Percentiles rank a stretch among this genome's conserved stretches.
These are phyloP conservation scores for Drosophila paramelanica DNA, from an alignment of 2,888 invertebrate genomes.

Conservation along the genomic window DNA sequence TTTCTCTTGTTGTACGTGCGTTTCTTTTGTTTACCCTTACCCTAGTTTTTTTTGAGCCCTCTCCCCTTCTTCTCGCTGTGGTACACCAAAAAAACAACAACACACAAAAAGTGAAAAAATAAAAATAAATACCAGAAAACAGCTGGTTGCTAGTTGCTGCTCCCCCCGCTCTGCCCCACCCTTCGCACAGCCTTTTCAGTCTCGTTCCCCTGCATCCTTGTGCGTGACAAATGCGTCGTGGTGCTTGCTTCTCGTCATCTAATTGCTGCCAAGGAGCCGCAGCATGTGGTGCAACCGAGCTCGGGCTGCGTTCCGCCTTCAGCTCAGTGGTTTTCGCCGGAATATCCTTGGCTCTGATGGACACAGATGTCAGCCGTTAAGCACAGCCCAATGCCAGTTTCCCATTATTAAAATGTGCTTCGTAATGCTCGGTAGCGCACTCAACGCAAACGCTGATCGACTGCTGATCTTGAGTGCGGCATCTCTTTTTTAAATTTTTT, in stretches of 20 bases:
- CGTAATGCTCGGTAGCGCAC: slow-evolving; percentile 38
- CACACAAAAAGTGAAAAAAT: slow-evolving; percentile 32
- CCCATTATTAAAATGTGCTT: slow-evolving; percentile 44
- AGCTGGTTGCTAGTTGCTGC: slow-evolving; percentile 63
- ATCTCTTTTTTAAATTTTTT: background rate
- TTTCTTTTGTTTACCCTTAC: slow-evolving; percentile 78
- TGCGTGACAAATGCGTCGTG: slow-evolving; percentile 79
- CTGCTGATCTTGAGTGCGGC: slow-evolving; percentile 33
- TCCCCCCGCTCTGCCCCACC: slow-evolving; percentile 5
- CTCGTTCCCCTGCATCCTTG: slow-evolving; percentile 23
- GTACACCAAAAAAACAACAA: slow-evolving; percentile 12
- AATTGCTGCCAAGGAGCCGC: slow-evolving; percentile 67
- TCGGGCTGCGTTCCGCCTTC: background rate
- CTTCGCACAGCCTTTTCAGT: no score
- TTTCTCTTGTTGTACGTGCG: slow-evolving; percentile 43
- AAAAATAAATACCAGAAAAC: slow-evolving; percentile 67
- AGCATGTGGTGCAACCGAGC: slow-evolving; percentile 60
- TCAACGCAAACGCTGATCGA: slow-evolving; percentile 24
- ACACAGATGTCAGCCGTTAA: slow-evolving; percentile 23
- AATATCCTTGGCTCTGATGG: slow-evolving; percentile 60
- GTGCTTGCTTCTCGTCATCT: slow-evolving; percentile 74
- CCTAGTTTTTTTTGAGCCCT: slow-evolving; percentile 47
- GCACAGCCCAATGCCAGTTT: slow-evolving; percentile 25
- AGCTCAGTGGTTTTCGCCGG: slow-evolving; percentile 32
- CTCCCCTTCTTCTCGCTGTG: slow-evolving; percentile 1